A percentile compares a stretch with the other conserved stretches of the same genome.
Conservation (phyloP, 2,113 vertebrate species). For the Cnemophilus loriae region DNA sequence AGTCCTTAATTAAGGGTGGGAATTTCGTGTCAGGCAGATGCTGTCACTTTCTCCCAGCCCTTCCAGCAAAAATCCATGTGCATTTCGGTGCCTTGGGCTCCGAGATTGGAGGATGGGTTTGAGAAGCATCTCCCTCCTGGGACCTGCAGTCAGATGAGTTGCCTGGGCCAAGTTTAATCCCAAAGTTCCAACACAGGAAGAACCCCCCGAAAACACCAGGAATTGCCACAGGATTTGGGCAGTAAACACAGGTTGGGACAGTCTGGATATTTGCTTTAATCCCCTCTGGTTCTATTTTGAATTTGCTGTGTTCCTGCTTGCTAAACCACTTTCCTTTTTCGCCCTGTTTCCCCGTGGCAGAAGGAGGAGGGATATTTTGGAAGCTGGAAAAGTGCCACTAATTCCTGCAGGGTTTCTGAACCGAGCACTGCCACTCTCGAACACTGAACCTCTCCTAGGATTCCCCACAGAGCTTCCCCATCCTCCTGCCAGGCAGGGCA, state of each 20-base stretch:
- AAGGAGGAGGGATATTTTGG: conserved; percentile 68
- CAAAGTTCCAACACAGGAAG: conserved; percentile 15
- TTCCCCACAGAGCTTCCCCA: neutral
- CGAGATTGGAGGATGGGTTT: neutral
- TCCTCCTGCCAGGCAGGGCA: neutral
- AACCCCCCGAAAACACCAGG: conserved; percentile 19
- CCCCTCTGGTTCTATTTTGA: conserved; percentile 64
- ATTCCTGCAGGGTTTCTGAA: neutral
- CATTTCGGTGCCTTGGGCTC: neutral
- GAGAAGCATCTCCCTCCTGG: neutral
- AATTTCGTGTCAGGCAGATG: neutral
- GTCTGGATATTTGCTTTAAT: conserved; percentile 47
- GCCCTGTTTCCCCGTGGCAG: conserved; percentile 40
- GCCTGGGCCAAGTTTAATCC: neutral
- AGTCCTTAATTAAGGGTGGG: neutral
- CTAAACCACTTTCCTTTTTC: conserved; percentile 52
- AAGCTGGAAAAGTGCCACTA: conserved; percentile 45
- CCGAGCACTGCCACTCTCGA: neutral
- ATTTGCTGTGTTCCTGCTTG: conserved; percentile 58
- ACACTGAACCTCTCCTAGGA: neutral
- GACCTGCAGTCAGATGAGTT: neutral
- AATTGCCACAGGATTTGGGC: conserved; percentile 40
- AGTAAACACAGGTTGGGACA: conserved; percentile 54
- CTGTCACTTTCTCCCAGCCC: neutral
- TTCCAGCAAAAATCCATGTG: neutral